Evolutionary conservation across 2,888 invertebrate species (phyloP).

Genomic region (Dascillus cervinus): DNA sequence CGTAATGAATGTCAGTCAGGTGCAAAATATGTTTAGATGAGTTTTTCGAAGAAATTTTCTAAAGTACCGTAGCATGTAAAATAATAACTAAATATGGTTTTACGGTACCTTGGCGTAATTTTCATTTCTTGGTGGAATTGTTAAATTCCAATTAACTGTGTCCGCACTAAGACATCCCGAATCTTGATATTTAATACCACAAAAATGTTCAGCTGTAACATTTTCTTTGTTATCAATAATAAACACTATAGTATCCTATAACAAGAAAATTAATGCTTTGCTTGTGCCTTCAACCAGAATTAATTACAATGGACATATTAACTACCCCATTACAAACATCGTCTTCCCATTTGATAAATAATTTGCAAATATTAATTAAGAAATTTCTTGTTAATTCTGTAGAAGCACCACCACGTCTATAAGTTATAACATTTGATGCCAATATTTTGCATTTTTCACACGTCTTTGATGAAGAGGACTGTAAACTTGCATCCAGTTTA

Average conservation of each 20-base stretch:
- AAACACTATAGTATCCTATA: constrained; percentile 52
- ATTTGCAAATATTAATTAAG: constrained; percentile 21
- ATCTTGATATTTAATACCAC: constrained; percentile 49
- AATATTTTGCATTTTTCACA: too few relatives aligned
- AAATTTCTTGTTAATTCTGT: too few relatives aligned
- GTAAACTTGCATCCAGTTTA: too few relatives aligned
- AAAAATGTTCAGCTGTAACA: constrained; percentile 48
- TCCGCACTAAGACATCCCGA: constrained; percentile 32
- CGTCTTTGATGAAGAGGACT: too few relatives aligned
- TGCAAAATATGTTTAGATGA: constrained; percentile 53
- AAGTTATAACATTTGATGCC: too few relatives aligned
- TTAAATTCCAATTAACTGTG: constrained; percentile 28
- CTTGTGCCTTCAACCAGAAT: not conserved
- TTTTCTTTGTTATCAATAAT: constrained; percentile 50
- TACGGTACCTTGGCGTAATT: too few relatives aligned
- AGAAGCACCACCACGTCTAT: too few relatives aligned
- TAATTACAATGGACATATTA: constrained; percentile 3
- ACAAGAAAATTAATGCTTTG: constrained; percentile 16
- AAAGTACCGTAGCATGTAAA: too few relatives aligned
- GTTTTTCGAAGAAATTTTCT: too few relatives aligned
- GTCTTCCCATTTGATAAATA: constrained; percentile 19
- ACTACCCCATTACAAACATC: constrained; percentile 1
- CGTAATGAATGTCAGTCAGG: constrained; percentile 72
- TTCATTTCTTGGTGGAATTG: too few relatives aligned
- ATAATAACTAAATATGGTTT: too few relatives aligned